Evolutionary conservation across 2,113 vertebrate genomes (phyloP), one percentile per base, ranked within the genome.

Genomic region (Aix galericulata): DNA sequence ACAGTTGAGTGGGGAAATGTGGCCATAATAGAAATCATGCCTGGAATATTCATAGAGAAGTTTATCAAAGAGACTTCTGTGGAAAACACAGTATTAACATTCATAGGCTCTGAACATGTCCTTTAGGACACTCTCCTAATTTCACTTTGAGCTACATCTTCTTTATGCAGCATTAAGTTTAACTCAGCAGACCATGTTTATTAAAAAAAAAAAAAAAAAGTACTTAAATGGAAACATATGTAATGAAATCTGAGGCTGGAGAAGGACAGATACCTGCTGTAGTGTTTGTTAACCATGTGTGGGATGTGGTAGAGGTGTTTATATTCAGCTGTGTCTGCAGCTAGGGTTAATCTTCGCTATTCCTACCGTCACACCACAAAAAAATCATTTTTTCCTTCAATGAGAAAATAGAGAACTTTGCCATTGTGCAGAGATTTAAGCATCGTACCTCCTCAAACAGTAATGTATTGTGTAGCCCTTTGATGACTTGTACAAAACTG

Each of bases 41-140:
- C 75, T 86, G 72, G 72, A 93, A 86, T 93, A 88, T 74, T 95
- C 93, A 86, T 74, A 9, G 20, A 59, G 84, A 91, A 89, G 48
- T 94, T 85, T 78, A 82, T 80, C 82, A 79, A 93, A 55, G n/a
- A 36, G 18, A 68, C 29, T 74, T n/a, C 34, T 38, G 31, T 68
- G 38, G 69, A 91, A 92, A 83, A 82, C 36, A 36, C 11, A 40
- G 56, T 67, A 71, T 94, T 93, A 85, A 34, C 38, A 86, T 90
- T 91, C 64, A 80, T 4, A 84, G 64, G 31, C 50, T n/a, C 82
- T 78, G 71, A 48, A 74, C 59, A 44, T 0, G 5, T 77, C 75
- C 44, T 91, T 88, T 40, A 62, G 58, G 55, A 76, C 16, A 38
- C 44, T 59, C 52, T 66, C 38, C 74, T 91, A 40, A 48, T 67